A percentile compares a stretch with the other conserved stretches of the same genome.
Conservation (phyloP, 2,113 vertebrate genomes). For the Strigops habroptila region DNA sequence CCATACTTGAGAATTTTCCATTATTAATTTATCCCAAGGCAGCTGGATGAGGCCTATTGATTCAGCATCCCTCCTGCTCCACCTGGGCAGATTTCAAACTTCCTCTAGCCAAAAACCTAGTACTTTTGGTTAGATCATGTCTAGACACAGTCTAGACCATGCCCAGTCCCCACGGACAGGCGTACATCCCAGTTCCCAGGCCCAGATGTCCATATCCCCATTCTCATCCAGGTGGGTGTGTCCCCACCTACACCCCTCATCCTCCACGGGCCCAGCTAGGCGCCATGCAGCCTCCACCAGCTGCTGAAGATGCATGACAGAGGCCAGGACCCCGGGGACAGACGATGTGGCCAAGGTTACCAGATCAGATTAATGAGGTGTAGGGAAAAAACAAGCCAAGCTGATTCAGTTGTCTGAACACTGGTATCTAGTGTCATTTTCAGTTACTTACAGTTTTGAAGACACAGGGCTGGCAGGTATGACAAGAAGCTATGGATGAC, state of each 20-base stretch:
- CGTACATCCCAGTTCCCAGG: background rate
- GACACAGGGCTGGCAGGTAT: background rate
- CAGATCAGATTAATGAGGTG: background rate
- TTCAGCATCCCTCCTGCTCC: background rate
- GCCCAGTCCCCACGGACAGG: background rate
- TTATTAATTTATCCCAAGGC: background rate
- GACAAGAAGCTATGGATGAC: background rate
- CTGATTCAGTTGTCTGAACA: background rate
- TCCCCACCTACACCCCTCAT: background rate
- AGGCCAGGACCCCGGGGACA: background rate
- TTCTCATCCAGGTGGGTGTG: background rate
- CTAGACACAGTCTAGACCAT: conserved; percentile 36
- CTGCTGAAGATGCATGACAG: background rate
- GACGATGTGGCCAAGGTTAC: background rate
- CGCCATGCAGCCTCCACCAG: background rate
- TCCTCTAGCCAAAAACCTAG: background rate
- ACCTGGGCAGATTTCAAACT: conserved; percentile 19
- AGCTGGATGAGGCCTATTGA: background rate
- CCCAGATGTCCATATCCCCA: background rate
- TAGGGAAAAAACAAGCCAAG: background rate
- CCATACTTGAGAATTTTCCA: background rate
- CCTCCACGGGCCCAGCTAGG: background rate
- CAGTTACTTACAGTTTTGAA: background rate
- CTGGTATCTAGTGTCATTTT: background rate
- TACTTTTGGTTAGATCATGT: conserved; percentile 31